Base-by-base conservation (phyloP, 2,797 vertebrate species). In the Dipus sagitta region DNA sequence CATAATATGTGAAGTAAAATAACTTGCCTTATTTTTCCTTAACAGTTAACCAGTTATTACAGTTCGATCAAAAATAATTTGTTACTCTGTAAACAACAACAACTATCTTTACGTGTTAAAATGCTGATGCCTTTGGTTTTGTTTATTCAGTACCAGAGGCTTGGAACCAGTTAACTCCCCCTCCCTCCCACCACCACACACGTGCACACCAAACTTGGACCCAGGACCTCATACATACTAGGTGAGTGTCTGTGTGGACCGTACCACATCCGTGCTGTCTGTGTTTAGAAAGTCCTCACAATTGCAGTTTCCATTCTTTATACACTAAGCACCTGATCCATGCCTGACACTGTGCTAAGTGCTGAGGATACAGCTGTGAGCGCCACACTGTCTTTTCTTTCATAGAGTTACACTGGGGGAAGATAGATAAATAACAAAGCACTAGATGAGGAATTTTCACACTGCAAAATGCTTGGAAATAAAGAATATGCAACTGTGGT, bases 1-100 rank as follows among this genome's bases (percentile, higher is more conserved):
- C 14, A 64, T 89, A 68, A 79, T 60, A 60, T 58, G 7, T 81
- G 15, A 89, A 92, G 21, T 86, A 42, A 91, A 92, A 78, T 86
- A 81, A 88, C n/a, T 65, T 88, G 3, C 4, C 18, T 90, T 90
- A 32, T 67, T 78, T 88, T 91, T 81, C 20, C 38, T 64, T 42
- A 65, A 34, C 68, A 74, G 10, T 77, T 38, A 77, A 62, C 42
- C 64, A 52, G 14, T 92, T 93, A 70, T 85, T 90, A 68, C 2
- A 74, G 38, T 18, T 42, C 10, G 52, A 8, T 82, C 87, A 71
- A 81, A 91, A 86, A 74, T 79, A 87, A 68, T 47, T 47, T 72
- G 30, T 88, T 82, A 34, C 21, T 62, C 81, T 84, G 52, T 74
- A 92, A 77, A 91, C 89, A 95, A 77, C 23, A 68, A 23, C 84